Evolutionary conservation across 1,140 invertebrate species (phyloP), one percentile per base, ranked within the genome.

Genomic region (Drosophila busckii): DNA sequence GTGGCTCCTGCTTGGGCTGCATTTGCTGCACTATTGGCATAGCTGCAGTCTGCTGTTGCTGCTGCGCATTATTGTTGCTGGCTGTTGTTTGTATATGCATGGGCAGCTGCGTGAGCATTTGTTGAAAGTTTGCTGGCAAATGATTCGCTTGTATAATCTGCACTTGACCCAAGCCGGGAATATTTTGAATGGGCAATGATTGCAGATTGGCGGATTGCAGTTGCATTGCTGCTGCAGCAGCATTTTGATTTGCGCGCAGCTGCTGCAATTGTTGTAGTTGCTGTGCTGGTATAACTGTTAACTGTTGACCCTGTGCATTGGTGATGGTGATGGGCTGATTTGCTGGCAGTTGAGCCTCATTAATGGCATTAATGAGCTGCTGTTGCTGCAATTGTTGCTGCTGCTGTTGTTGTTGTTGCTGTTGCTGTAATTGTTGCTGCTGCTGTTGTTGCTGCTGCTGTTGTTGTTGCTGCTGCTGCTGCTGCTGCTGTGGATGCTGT

Each of bases 91-190:
- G 48, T 37, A 54, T 53, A 1, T 58, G 34, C 58, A 83, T 56
- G 1, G 80, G 73, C 13, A 85, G 25, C n/a, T 73, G 71, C 0
- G 61, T 65, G 5, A 85, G 35, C 32, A 85, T 59, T 31, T 84
- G 80, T 37, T 85, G 75, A 9, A 86, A 69, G 42, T 71, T 69
- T 0, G 58, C 41, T 3, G 84, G 84, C 40, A 86, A 40, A 22
- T 86, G 84, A 34, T 84, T 78, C 5, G 84, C 84, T 22, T 86
- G 84, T 16, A 86, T 86, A 17, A 94, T 91, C 88, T 94, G 93
- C 2, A 94, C 92, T 68, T 93, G 93, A 15, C 94, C 93, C 8
- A 95, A 69, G 3, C 93, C 93, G 37, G 92, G 92, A 29, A 93
- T 92, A 86, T 93, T 93, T 73, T 93, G 92, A 7, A 93, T 89